A percentile compares a stretch with the other conserved stretches of the same genome.
phyloP scores from a whole-genome alignment of 2,888 invertebrate species.

The Melolontha melolontha region DNA sequence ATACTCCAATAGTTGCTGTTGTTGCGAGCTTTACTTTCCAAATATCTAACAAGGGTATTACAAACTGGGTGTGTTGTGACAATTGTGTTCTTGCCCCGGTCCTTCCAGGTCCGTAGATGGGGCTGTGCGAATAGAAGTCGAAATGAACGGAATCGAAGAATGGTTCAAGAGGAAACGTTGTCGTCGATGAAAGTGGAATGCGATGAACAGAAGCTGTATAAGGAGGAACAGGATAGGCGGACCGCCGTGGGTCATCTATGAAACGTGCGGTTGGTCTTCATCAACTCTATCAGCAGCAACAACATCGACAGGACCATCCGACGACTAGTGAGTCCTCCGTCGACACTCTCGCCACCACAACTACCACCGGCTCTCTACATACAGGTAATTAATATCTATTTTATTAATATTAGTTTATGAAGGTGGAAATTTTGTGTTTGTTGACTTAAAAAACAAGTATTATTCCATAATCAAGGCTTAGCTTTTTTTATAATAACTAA shows the following conservation, averaged over 20 bases:
- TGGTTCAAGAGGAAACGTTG: constrained; percentile 1
- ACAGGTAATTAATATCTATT: constrained; percentile 56
- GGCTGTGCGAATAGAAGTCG: constrained; percentile 24
- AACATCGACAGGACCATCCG: constrained; percentile 57
- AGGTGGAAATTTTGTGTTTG: no score
- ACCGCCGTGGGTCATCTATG: constrained; percentile 60
- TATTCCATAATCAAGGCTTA: no score
- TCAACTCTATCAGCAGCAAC: constrained; percentile 45
- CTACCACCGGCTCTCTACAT: constrained; percentile 61
- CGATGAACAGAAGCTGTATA: constrained; percentile 27
- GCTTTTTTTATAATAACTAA: no score
- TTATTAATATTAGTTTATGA: no score
- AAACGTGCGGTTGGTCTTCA: constrained; percentile 59
- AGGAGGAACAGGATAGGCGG: constrained; percentile 48
- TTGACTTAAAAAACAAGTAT: no score
- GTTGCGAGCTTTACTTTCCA: no score
- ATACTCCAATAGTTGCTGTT: no score
- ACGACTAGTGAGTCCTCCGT: constrained; percentile 60
- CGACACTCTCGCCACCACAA: constrained; percentile 60
- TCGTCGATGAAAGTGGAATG: constrained; percentile 14
- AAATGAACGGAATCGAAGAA: not conserved
- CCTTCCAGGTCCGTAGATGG: constrained; percentile 28
- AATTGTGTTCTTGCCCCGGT: constrained; percentile 20
- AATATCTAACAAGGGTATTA: no score
- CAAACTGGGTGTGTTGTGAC: constrained; percentile 6